Evolutionary conservation across 64 coral and sea anemone genomes (phyloP).

Genomic region (Montipora sp.): DNA sequence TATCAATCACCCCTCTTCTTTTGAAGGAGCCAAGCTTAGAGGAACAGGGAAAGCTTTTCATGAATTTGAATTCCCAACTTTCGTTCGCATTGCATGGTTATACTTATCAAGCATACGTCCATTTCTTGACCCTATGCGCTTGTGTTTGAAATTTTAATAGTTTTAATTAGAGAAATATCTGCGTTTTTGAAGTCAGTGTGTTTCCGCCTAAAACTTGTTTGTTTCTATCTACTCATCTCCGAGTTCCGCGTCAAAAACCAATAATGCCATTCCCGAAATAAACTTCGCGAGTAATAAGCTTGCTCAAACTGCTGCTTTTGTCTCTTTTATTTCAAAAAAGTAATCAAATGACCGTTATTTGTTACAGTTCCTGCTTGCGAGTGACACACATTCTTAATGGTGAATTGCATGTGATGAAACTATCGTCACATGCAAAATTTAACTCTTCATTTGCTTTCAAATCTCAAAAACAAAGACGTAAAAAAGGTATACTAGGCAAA

Average conservation of each 20-base stretch:
- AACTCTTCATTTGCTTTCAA: background rate
- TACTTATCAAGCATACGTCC: no score
- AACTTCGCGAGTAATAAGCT: background rate
- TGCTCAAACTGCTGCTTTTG: background rate
- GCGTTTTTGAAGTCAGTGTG: no score
- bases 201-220: background rate
- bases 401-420: background rate
- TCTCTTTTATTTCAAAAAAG: background rate
- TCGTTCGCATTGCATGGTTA: no score
- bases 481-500: background rate
- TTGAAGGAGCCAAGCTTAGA: no score
- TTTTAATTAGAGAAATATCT: background rate
- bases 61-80: no score
- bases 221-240: background rate
- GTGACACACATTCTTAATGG: background rate
- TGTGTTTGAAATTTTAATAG: slow-evolving; percentile 7
- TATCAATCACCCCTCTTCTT: no score
- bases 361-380: background rate
- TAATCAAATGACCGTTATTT: background rate
- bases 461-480: background rate
- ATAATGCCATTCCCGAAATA: background rate
- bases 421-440: background rate
- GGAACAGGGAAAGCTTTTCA: no score
- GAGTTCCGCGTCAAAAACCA: background rate
- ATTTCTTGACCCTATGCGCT: background rate